phyloP scores from a whole-genome alignment of 2,888 invertebrate genomes.

The Hedychridium roseum region DNA sequence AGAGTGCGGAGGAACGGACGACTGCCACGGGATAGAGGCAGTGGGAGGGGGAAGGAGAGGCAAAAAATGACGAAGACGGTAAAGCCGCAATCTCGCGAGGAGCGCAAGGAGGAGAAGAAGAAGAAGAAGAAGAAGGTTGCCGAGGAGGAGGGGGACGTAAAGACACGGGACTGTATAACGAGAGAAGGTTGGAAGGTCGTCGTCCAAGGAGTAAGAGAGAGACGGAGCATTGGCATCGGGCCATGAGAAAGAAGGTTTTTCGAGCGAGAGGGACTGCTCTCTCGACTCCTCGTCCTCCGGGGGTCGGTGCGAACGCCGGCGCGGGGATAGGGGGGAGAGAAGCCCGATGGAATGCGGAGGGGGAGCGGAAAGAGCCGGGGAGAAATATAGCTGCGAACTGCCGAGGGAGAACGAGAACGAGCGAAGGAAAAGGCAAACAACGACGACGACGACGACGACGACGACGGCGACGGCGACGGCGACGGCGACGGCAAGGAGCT shows the following conservation, averaged over 20 bases:
- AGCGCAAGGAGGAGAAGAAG: slow-evolving; percentile 18
- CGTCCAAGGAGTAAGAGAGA: slow-evolving; percentile 32
- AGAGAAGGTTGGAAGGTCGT: slow-evolving; percentile 52
- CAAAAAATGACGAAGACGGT: slow-evolving; percentile 5
- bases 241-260: slow-evolving; percentile 47
- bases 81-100: slow-evolving; percentile 9
- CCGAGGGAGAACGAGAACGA: too few relatives aligned
- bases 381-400: too few relatives aligned
- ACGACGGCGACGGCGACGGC: too few relatives aligned
- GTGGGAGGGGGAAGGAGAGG: slow-evolving; percentile 17
- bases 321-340: too few relatives aligned
- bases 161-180: slow-evolving; percentile 39
- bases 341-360: too few relatives aligned
- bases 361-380: too few relatives aligned
- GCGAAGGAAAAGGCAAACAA: too few relatives aligned
- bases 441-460: too few relatives aligned
- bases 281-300: too few relatives aligned
- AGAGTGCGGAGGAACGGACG: slow-evolving; percentile 5
- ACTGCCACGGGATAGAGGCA: not conserved
- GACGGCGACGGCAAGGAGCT: too few relatives aligned
- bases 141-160: slow-evolving; percentile 13
- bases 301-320: too few relatives aligned
- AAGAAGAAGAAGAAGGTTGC: slow-evolving; percentile 14
- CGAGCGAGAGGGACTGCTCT: slow-evolving; percentile 1
- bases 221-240: slow-evolving; percentile 37